phyloP scores from a whole-genome alignment of 2,888 invertebrate genomes.

The Epistrophe grossulariae region DNA sequence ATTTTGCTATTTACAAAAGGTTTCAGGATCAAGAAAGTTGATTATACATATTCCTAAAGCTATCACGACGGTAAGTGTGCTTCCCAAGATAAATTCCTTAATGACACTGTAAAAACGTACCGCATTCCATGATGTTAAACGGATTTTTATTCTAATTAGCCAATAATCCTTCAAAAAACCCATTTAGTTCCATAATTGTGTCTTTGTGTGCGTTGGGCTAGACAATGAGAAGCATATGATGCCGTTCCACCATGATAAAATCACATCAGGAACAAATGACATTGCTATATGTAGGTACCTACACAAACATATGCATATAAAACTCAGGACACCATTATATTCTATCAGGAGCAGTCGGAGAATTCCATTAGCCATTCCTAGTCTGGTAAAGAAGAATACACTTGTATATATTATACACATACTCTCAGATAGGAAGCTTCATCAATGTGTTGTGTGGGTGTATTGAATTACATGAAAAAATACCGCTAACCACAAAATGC shows the following conservation, averaged over 20 bases:
- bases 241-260: conserved; percentile 47
- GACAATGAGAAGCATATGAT: conserved; percentile 52
- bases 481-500: conserved; percentile 25
- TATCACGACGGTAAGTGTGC: conserved; percentile 47
- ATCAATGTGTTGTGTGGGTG: conserved; percentile 7
- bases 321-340: neutral
- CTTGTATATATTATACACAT: neutral
- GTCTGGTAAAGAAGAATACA: neutral
- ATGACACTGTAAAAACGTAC: conserved; percentile 76
- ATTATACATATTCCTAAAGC: conserved; percentile 9
- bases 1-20: neutral
- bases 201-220: conserved; percentile 25
- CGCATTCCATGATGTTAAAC: conserved; percentile 74
- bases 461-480: conserved; percentile 66
- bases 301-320: neutral
- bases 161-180: conserved; percentile 76
- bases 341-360: neutral
- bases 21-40: neutral
- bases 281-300: neutral
- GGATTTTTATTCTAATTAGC: conserved; percentile 78
- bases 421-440: neutral
- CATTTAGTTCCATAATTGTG: conserved; percentile 63
- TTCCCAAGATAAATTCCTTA: conserved; percentile 76
- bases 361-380: neutral
- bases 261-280: conserved; percentile 62